phyloP scores from a whole-genome alignment of 2,797 vertebrate genomes.

The Telmatherina bonti region DNA sequence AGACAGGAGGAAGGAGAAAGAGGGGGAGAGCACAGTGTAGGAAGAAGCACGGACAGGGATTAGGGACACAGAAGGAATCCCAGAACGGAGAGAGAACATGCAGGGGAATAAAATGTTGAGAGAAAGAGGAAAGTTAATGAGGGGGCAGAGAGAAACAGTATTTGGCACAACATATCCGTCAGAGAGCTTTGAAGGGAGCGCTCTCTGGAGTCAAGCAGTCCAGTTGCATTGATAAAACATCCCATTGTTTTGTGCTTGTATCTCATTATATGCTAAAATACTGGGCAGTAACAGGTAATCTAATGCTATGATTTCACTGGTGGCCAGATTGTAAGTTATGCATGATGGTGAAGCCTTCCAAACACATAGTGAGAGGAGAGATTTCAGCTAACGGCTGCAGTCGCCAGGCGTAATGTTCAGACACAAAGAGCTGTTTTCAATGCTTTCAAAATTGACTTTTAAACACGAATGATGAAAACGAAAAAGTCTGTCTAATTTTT shows the following conservation, averaged over 20 bases:
- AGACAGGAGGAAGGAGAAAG: conserved; percentile 78
- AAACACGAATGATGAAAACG: conserved; percentile 56
- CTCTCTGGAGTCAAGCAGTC: conserved; percentile 76
- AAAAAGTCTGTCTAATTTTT: conserved; percentile 46
- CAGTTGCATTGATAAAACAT: conserved; percentile 81
- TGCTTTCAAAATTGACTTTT: conserved; percentile 40
- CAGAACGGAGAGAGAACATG: conserved; percentile 59
- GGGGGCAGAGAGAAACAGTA: conserved; percentile 67
- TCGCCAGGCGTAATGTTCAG: conserved; percentile 55
- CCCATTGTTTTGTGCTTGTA: conserved; percentile 82
- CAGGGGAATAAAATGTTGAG: conserved; percentile 74
- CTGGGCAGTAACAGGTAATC: conserved; percentile 76
- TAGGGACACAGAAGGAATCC: conserved; percentile 58
- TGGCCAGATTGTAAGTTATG: conserved; percentile 71
- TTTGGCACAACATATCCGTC: conserved; percentile 78
- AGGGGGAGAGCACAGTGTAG: conserved; percentile 72
- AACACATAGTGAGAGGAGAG: conserved; percentile 63
- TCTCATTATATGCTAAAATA: conserved; percentile 75
- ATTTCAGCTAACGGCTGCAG: conserved; percentile 61
- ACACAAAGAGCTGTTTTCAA: conserved; percentile 54
- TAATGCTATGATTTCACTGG: conserved; percentile 57
- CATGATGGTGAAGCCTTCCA: conserved; percentile 63
- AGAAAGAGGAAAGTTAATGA: conserved; percentile 81
- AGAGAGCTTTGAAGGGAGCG: conserved; percentile 64
- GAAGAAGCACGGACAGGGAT: conserved; percentile 65